Base-by-base conservation (phyloP, 2,797 vertebrate genomes). In the Tiaroga cobitis region DNA sequence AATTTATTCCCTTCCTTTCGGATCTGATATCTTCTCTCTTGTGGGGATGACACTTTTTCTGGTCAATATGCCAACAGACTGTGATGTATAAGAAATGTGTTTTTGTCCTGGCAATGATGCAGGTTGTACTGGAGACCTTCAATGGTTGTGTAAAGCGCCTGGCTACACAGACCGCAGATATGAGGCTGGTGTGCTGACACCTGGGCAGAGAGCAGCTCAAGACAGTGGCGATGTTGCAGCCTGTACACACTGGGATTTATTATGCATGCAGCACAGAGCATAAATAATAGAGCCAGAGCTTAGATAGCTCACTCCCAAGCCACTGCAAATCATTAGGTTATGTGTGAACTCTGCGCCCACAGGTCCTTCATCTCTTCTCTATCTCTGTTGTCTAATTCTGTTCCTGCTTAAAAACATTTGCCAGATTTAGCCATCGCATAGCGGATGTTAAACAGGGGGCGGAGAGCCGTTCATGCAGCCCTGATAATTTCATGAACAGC, bases 251-350 rank as follows among this genome's bases (percentile, higher is more conserved):
- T 18, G 67, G n/a, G 70, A 85, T 73, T 85, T 63, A 80, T 88
- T 88, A 75, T 82, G 69, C 63, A 86, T 86, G 76, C 85, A 83
- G 87, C 67, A 70, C 80, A 74, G 34, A 84, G 65, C 56, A 86
- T 87, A 81, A 83, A 87, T 86, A 81, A 87, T 85, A 83, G 69
- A 81, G 56, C 29, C 49, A 75, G 78, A 83, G 59, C 82, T 88
- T 81, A 79, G 83, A 88, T 87, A 85, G 82, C 89, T 73, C 21
- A 80, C 67, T 77, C 56, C 77, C 70, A 80, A 70, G 46, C 26
- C 59, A 41, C 76, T 81, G 63, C 65, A 85, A 88, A 88, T 83
- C 85, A 86, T 78, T 83, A 86, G 82, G 87, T 67, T 82, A 80
- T 78, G 46, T 13, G 37, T 78, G 76, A 77, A 80, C 80, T 67